These are phyloP conservation scores for Tigriopus californicus DNA, from an alignment of 2,888 invertebrate species.

Conservation along the genomic window DNA sequence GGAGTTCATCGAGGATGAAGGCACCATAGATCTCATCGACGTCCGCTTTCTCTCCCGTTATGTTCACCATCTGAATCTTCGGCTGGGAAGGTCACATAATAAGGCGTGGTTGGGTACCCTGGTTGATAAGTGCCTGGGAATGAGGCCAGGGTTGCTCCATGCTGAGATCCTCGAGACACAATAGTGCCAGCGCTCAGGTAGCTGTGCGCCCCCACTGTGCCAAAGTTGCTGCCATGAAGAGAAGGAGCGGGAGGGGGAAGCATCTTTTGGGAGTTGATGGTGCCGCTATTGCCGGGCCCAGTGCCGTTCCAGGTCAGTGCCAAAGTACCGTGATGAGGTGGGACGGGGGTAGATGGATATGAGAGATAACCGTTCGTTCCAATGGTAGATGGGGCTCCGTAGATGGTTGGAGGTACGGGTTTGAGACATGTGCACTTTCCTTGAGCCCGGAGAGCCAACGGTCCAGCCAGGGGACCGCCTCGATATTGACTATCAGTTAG, in stretches of 20 bases:
- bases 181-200: constrained; percentile 33
- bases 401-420: constrained; percentile 20
- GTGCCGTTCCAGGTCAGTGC: constrained; percentile 17
- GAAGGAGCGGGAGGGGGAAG: constrained; percentile 24
- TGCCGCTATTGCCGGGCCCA: not conserved
- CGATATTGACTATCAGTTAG: constrained; percentile 45
- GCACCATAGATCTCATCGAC: not conserved
- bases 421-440: constrained; percentile 37
- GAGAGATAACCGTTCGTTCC: constrained; percentile 22
- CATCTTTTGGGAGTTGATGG: constrained; percentile 21
- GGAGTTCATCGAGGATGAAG: too few relatives aligned
- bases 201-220: constrained; percentile 20
- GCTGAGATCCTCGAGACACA: constrained; percentile 2
- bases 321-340: constrained; percentile 21
- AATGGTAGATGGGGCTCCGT: constrained; percentile 17
- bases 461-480: constrained; percentile 41
- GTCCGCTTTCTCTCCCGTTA: constrained; percentile 3
- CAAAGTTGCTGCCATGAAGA: constrained; percentile 18
- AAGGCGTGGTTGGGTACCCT: constrained; percentile 33
- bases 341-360: constrained; percentile 26
- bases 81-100: constrained; percentile 26
- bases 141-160: constrained; percentile 22
- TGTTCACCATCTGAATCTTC: constrained; percentile 22
- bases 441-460: constrained; percentile 23
- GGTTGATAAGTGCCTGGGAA: constrained; percentile 32